Conservation (phyloP, 2,113 vertebrate genomes). For the Mesitornis unicolor region DNA sequence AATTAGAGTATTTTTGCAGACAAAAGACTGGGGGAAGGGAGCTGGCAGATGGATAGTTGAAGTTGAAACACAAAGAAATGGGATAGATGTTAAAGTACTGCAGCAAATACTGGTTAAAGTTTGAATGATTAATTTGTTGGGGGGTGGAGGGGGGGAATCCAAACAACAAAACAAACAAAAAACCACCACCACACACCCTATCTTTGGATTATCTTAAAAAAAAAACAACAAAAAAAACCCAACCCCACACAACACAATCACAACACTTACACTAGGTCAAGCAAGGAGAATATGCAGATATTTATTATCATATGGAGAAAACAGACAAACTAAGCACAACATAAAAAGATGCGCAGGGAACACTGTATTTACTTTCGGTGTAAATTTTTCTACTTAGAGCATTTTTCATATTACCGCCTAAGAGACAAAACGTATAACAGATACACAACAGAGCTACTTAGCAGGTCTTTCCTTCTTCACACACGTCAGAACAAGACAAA, state of each 20-base stretch:
- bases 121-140: background rate
- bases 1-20: conserved; percentile 48
- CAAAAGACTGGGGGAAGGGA: conserved; percentile 53
- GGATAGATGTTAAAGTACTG: background rate
- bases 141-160: too few species aligned
- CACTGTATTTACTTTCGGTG: background rate
- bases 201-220: background rate
- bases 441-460: background rate
- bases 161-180: background rate
- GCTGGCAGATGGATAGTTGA: background rate
- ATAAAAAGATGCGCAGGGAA: background rate
- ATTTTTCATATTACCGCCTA: background rate
- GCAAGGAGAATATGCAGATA: background rate
- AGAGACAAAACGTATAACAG: background rate
- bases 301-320: background rate
- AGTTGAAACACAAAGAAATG: conserved; percentile 7
- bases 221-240: background rate
- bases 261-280: background rate
- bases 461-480: background rate
- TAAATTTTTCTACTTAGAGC: background rate
- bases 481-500: background rate
- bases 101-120: background rate
- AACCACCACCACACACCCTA: background rate
- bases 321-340: background rate
- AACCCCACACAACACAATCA: background rate